Evolutionary conservation across 2,797 vertebrate genomes (phyloP).

Genomic region (Rhinophrynus dorsalis): DNA sequence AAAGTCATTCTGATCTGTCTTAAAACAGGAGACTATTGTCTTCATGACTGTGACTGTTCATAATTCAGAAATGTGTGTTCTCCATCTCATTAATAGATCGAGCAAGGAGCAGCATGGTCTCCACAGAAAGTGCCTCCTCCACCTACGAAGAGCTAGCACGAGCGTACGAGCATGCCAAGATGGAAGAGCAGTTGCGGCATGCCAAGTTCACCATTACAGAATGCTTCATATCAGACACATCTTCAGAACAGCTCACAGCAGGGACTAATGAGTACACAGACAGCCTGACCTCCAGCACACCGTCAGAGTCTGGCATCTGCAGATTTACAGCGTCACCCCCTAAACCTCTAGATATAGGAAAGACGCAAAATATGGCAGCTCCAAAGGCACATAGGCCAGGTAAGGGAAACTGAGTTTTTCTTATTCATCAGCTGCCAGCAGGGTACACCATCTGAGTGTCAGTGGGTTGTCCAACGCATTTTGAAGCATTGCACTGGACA

Average conservation of each 20-base stretch:
- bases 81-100: too few species aligned
- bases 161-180: slow-evolving; percentile 97
- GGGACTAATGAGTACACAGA: slow-evolving; percentile 98
- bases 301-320: slow-evolving; percentile 97
- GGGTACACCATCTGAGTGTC: too few species aligned
- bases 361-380: slow-evolving; percentile 94
- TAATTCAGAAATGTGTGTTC: too few species aligned
- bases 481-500: too few species aligned
- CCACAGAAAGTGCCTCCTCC: slow-evolving; percentile 97
- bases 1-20: too few species aligned
- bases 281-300: slow-evolving; percentile 97
- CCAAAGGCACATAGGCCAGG: slow-evolving; percentile 97
- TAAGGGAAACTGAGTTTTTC: too few species aligned
- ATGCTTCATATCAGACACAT: slow-evolving; percentile 99
- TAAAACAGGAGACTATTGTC: too few species aligned
- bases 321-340: slow-evolving; percentile 96
- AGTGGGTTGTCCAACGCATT: too few species aligned
- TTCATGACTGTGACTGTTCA: too few species aligned
- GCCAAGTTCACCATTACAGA: slow-evolving; percentile 99
- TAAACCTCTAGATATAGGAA: slow-evolving; percentile 95
- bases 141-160: slow-evolving; percentile 96
- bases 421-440: too few species aligned
- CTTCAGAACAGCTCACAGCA: slow-evolving; percentile 95
- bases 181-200: slow-evolving; percentile 97
- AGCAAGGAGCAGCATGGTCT: slow-evolving; percentile 99